Percentiles rank a stretch among this genome's conserved stretches.
phyloP scores from a whole-genome alignment of 2,888 invertebrate genomes.

The Folsomia candida region DNA sequence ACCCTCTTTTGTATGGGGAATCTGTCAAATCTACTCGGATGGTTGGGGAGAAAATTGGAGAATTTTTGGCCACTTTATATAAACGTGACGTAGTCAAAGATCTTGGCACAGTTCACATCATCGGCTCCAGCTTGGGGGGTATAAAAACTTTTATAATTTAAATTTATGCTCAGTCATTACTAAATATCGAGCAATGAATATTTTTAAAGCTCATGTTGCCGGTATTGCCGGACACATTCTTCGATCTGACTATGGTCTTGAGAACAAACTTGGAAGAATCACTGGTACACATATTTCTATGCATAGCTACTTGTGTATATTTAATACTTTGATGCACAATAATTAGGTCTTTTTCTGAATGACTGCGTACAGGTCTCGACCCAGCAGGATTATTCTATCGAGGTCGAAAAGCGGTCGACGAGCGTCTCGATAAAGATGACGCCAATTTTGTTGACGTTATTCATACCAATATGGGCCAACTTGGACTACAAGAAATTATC shows the following conservation, averaged over 20 bases:
- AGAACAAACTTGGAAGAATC: conserved; percentile 37
- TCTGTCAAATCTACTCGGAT: conserved; percentile 33
- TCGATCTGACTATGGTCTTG: conserved; percentile 31
- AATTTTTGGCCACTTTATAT: conserved; percentile 33
- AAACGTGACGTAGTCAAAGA: conserved; percentile 33
- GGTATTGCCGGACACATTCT: conserved; percentile 34
- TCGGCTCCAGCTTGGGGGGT: conserved; percentile 34
- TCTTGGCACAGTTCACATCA: conserved; percentile 34
- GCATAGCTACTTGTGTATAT: too few relatives aligned
- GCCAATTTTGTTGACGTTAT: conserved; percentile 42
- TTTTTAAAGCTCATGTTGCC: too few relatives aligned
- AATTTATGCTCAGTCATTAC: too few relatives aligned
- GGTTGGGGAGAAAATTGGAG: conserved; percentile 38
- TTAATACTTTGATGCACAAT: neutral
- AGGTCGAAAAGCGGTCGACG: conserved; percentile 23
- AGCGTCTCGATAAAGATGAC: conserved; percentile 35
- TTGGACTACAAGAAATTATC: conserved; percentile 29
- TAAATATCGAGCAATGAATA: too few relatives aligned
- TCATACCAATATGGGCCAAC: conserved; percentile 42
- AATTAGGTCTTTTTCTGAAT: neutral
- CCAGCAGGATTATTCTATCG: conserved; percentile 38
- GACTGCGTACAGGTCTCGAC: conserved; percentile 34
- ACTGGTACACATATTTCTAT: conserved; percentile 39
- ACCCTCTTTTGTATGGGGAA: conserved; percentile 37
- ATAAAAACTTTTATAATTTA: neutral